Evolutionary conservation across 2,888 invertebrate genomes (phyloP).

Genomic region (Dexiosoma caninum): DNA sequence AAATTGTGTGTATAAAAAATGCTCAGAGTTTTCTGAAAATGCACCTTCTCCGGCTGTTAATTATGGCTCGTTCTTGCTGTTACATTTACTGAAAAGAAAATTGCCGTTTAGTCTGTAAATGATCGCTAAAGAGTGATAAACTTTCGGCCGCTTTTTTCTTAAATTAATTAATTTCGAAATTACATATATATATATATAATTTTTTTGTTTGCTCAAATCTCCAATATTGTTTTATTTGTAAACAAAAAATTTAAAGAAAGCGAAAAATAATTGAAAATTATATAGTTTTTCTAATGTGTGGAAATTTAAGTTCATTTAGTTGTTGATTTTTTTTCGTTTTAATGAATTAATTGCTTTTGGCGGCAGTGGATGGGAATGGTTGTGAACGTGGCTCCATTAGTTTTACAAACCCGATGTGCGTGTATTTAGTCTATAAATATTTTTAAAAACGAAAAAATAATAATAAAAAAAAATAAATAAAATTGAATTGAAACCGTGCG

Average conservation of each 20-base stretch:
- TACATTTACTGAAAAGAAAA: slow-evolving; percentile 13
- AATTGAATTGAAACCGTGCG: slow-evolving; percentile 43
- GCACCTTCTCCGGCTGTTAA: slow-evolving; percentile 38
- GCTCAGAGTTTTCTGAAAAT: slow-evolving; percentile 3
- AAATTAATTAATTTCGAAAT: neutral
- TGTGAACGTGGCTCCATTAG: slow-evolving; percentile 1
- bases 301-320: slow-evolving; percentile 37
- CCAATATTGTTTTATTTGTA: slow-evolving; percentile 39
- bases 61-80: neutral
- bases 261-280: slow-evolving; percentile 23
- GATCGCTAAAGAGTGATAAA: slow-evolving; percentile 53
- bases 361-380: slow-evolving; percentile 32
- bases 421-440: slow-evolving; percentile 58
- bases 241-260: slow-evolving; percentile 36
- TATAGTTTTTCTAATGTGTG: slow-evolving; percentile 12
- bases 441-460: slow-evolving; percentile 17
- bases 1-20: neutral
- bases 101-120: slow-evolving; percentile 55
- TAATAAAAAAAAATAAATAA: neutral
- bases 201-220: neutral
- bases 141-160: slow-evolving; percentile 7
- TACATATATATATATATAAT: too few species aligned
- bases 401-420: slow-evolving; percentile 37
- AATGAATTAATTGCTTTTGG: slow-evolving; percentile 62
- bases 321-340: slow-evolving; percentile 17